Percentiles rank a stretch among this genome's conserved stretches.
These are phyloP conservation scores for Apis mellifera DNA, from an alignment of 1,140 invertebrate species.

Conservation along the genomic window Amel_HAv3.1 CM009938.2:6190001-6190500, in stretches of 20 bases:
- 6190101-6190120: not conserved
- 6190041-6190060: not conserved
- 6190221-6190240: not conserved
- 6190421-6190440: slow-evolving; percentile 3
- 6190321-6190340: slow-evolving; percentile 84
- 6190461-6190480: slow-evolving; percentile 89
- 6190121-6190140: not conserved
- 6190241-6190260: slow-evolving; percentile 59
- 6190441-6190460: not conserved
- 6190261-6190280: slow-evolving; percentile 91
- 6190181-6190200: not conserved
- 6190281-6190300: slow-evolving; percentile 88
- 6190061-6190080: too few relatives aligned
- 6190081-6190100: not conserved
- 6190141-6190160: not conserved
- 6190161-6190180: not conserved
- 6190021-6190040: not conserved
- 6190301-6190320: slow-evolving; percentile 90
- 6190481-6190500: slow-evolving; percentile 92
- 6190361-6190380: slow-evolving; percentile 83
- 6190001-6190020: not conserved
- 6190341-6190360: slow-evolving; percentile 88
- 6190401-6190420: not conserved
- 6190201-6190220: too few relatives aligned
- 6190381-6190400: slow-evolving; percentile 69